These are phyloP conservation scores for Acanthurus leucopareius DNA, from an alignment of 2,797 vertebrate species.

Conservation along the genomic window DNA sequence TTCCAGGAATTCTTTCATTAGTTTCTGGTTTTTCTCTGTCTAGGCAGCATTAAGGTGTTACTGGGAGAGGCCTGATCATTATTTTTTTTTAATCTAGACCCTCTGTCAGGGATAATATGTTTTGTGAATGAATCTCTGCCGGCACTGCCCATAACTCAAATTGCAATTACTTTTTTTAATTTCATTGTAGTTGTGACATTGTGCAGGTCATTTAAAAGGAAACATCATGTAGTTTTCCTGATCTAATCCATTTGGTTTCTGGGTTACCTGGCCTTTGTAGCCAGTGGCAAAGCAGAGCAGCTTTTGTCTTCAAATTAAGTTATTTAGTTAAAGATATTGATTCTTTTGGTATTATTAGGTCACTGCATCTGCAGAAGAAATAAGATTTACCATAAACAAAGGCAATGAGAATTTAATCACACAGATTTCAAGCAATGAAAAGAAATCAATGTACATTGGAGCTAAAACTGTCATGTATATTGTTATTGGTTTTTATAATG, in stretches of 20 bases:
- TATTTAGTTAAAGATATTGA: constrained; percentile 45
- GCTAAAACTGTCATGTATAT: too few species aligned
- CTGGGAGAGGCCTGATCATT: not conserved
- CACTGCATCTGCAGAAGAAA: constrained; percentile 16
- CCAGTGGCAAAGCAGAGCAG: constrained; percentile 17
- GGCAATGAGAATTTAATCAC: constrained; percentile 14
- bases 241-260: constrained; percentile 26
- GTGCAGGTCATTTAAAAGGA: not conserved
- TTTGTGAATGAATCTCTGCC: constrained; percentile 1
- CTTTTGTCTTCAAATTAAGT: constrained; percentile 42
- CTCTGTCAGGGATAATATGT: not conserved
- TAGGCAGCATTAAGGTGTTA: not conserved
- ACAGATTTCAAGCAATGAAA: constrained; percentile 28
- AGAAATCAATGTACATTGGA: not conserved
- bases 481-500: too few species aligned
- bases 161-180: not conserved
- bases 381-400: constrained; percentile 5
- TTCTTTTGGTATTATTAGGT: constrained; percentile 29
- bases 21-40: not conserved
- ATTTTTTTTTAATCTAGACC: constrained; percentile 11
- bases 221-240: constrained; percentile 3
- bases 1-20: constrained; percentile 9
- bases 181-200: not conserved
- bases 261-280: not conserved
- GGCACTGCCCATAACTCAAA: not conserved